phyloP scores from a whole-genome alignment of 1,140 invertebrate genomes.

The Lepidurus couesii region DNA sequence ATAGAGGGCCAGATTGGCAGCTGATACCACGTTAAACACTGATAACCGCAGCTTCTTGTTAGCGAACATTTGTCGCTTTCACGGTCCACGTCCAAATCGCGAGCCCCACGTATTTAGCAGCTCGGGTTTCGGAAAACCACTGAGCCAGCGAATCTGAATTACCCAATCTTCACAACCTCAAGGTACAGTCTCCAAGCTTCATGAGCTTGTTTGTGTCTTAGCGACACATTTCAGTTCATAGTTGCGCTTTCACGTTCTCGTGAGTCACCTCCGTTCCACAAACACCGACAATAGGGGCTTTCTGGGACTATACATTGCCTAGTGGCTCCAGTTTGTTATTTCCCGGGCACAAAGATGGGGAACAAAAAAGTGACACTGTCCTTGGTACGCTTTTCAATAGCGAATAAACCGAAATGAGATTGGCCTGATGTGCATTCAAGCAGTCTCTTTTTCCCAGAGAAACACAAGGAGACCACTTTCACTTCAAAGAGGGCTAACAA shows the following conservation, averaged over 20 bases:
- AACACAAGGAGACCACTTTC: neutral
- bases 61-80: neutral
- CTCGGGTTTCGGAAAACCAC: neutral
- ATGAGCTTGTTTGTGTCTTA: neutral
- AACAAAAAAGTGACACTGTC: neutral
- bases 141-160: neutral
- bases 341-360: neutral
- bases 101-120: neutral
- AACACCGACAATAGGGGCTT: neutral
- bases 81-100: neutral
- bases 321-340: neutral
- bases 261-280: neutral
- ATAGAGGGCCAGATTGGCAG: neutral
- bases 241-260: neutral
- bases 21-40: neutral
- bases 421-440: neutral
- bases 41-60: slow-evolving; percentile 15
- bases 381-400: neutral
- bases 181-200: neutral
- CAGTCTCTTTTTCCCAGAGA: neutral
- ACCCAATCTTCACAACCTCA: neutral
- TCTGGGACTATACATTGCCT: neutral
- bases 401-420: neutral
- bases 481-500: neutral
- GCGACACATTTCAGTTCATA: neutral